A percentile compares a stretch with the other conserved stretches of the same genome.
Conservation (phyloP, 2,113 vertebrate genomes). For the crab-eating macaque (Macaca fascicularis) region DNA sequence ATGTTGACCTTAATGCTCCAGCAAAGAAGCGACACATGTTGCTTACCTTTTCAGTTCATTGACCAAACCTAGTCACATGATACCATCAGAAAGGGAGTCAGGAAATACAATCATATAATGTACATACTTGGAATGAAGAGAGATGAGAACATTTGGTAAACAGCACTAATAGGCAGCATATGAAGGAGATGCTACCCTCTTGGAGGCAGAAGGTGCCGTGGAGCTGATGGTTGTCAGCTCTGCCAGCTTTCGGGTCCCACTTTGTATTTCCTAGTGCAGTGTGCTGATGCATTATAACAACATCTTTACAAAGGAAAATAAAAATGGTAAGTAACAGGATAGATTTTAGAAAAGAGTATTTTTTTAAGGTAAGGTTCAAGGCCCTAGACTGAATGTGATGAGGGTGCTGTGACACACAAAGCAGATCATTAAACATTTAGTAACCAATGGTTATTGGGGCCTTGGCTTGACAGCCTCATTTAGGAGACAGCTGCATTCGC, state of each 20-base stretch:
- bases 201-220: not conserved
- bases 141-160: not conserved
- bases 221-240: not conserved
- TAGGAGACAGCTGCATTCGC: conserved; percentile 69
- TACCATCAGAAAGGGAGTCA: not conserved
- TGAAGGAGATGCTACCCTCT: not conserved
- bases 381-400: conserved; percentile 25
- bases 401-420: conserved; percentile 43
- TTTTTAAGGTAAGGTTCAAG: conserved; percentile 46
- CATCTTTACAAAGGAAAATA: conserved; percentile 12
- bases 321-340: not conserved
- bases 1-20: not conserved
- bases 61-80: not conserved
- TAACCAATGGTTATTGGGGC: conserved; percentile 72
- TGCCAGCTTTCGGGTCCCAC: not conserved
- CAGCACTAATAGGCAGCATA: not conserved
- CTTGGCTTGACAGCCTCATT: conserved; percentile 77
- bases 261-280: not conserved
- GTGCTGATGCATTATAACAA: not conserved
- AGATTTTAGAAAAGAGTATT: conserved; percentile 59
- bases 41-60: conserved; percentile 26
- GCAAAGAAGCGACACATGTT: not conserved
- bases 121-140: not conserved
- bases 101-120: not conserved
- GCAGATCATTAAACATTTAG: conserved; percentile 80